Evolutionary conservation across 2,888 invertebrate genomes (phyloP), one percentile per base, ranked within the genome.

Genomic region (Hipparchia sbordonii): DNA sequence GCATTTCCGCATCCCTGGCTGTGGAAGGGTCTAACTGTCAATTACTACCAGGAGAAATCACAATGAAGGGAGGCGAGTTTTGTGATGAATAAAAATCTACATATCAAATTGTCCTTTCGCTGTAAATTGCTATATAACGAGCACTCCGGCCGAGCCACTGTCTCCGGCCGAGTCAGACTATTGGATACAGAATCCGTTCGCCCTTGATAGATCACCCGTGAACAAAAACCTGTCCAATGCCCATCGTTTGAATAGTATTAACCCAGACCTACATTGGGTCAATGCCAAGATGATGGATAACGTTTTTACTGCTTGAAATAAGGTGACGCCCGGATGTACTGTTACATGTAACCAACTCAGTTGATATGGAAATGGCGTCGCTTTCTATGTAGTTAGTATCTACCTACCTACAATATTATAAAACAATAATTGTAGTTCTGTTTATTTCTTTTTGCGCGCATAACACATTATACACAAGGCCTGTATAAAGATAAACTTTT

Each of bases 131-230:
- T n/a, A 2, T 51, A 6, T 51, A 39, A 54, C 23, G 13, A 62
- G 48, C 13, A 23, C 56, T 8, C 46, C 2, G 9, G 8, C 54
- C 61, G 62, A 13, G 23, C 56, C 39, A 60, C 68, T 59, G 23
- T 7, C 33, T 2, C 5, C 59, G 5, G 10, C 59, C 23, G 23
- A 33, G 74, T 74, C 69, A 71, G 23, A 71, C 74, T 76, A 76
- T 73, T 72, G 80, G 81, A 82, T 82, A 81, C 82, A 81, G 77
- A 74, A 76, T 74, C 81, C 82, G 83, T 80, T 83, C 81, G 79
- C 79, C 77, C 77, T 79, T 87, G 89, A 89, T 88, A 82, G 87
- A 90, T 89, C 83, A 82, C 77, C 74, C 72, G 73, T 69, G 72
- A 75, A 72, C 74, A 74, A 74, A 75, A 77, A 77, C 76, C 61